Evolutionary conservation across 2,888 invertebrate species (phyloP).

Genomic region (Cephus spinipes): DNA sequence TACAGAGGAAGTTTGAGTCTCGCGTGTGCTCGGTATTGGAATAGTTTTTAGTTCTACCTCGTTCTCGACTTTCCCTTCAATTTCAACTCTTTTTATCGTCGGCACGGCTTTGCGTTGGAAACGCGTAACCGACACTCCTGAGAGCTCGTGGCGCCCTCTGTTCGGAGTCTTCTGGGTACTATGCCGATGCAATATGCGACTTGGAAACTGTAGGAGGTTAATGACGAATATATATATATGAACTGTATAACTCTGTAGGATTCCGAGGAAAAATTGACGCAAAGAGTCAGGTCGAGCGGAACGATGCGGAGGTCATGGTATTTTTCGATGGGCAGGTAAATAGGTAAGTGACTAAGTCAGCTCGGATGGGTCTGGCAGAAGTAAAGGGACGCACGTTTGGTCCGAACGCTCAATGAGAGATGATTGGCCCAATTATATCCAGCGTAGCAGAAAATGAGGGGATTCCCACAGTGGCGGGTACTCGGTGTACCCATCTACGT

Average conservation of each 20-base stretch:
- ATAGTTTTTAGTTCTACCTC: neutral
- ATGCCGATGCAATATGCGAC: neutral
- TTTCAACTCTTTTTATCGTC: neutral
- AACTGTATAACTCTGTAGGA: neutral
- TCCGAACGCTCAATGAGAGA: constrained; percentile 45
- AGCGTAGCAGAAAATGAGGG: constrained; percentile 55
- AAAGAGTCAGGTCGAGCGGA: neutral
- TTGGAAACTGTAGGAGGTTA: neutral
- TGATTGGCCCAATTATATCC: constrained; percentile 58
- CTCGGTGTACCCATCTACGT: constrained; percentile 19
- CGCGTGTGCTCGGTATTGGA: neutral
- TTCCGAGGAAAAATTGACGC: neutral
- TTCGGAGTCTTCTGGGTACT: neutral
- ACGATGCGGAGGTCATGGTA: neutral
- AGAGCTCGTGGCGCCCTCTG: neutral
- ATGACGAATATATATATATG: neutral
- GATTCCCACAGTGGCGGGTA: neutral
- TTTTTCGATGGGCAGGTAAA: constrained; percentile 25
- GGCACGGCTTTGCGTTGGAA: neutral
- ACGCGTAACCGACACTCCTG: neutral
- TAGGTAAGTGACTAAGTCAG: constrained; percentile 18
- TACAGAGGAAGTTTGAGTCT: neutral
- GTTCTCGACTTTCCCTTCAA: neutral
- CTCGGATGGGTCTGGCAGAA: constrained; percentile 13
- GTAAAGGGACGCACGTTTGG: constrained; percentile 36